phyloP scores from a whole-genome alignment of 2,113 vertebrate species.

The Anhinga rufa region DNA sequence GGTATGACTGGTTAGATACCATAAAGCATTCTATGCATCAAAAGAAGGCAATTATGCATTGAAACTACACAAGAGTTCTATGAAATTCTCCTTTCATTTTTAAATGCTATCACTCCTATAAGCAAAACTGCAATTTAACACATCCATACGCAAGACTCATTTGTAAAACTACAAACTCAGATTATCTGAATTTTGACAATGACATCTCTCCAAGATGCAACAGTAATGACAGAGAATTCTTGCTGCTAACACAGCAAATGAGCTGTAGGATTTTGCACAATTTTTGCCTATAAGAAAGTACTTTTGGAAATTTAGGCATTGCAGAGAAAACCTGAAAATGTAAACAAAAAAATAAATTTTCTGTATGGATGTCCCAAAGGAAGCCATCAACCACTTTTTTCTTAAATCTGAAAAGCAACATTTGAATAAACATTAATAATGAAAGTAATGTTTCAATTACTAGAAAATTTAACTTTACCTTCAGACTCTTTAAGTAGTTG shows the following conservation, averaged over 20 bases:
- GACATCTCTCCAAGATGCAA: not conserved
- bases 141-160: not conserved
- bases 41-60: not conserved
- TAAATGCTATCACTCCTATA: not conserved
- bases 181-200: not conserved
- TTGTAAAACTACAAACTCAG: not conserved
- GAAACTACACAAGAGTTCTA: not conserved
- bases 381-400: not conserved
- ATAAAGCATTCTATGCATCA: not conserved
- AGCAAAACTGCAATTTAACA: not conserved
- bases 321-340: not conserved
- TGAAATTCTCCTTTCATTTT: not conserved
- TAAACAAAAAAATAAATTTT: not conserved
- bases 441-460: not conserved
- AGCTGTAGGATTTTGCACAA: not conserved
- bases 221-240: not conserved
- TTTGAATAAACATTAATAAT: not conserved
- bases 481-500: constrained; percentile 93
- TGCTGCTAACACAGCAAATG: not conserved
- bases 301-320: not conserved
- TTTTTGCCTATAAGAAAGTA: not conserved
- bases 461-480: constrained; percentile 76
- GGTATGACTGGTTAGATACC: not conserved
- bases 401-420: not conserved
- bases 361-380: not conserved